phyloP scores from a whole-genome alignment of 2,113 vertebrate species.

The Ellobius talpinus region DNA sequence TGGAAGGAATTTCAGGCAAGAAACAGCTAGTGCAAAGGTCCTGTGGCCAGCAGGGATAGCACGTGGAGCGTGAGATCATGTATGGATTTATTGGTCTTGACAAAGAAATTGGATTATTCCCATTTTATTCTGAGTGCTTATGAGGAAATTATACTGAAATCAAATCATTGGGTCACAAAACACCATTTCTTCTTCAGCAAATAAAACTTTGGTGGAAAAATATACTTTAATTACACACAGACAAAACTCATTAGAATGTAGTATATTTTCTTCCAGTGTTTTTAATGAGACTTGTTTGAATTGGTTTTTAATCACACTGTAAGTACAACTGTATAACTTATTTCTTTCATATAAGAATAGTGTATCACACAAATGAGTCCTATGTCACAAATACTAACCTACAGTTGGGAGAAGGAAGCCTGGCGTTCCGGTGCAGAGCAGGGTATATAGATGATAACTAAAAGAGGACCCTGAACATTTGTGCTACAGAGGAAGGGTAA shows the following conservation, averaged over 20 bases:
- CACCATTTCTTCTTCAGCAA: neutral
- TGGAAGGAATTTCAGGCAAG: neutral
- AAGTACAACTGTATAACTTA: neutral
- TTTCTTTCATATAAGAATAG: neutral
- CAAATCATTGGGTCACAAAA: constrained; percentile 15
- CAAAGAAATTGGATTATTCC: neutral
- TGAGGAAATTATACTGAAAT: constrained; percentile 10
- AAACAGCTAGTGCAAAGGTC: neutral
- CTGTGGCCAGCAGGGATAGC: neutral
- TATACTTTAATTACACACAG: constrained; percentile 15
- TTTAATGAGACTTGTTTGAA: constrained; percentile 11
- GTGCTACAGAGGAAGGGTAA: neutral
- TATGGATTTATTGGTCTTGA: neutral
- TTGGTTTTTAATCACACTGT: neutral
- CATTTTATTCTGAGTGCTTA: neutral
- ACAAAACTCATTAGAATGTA: neutral
- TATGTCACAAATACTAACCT: neutral
- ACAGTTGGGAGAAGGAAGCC: neutral
- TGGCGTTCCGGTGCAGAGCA: neutral
- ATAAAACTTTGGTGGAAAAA: neutral
- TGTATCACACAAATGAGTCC: neutral
- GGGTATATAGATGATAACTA: neutral
- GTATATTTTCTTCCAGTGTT: neutral
- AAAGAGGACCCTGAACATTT: neutral
- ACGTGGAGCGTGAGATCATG: neutral